Evolutionary conservation across 2,888 invertebrate genomes (phyloP).

Genomic region (Cryptocephalus moraei): DNA sequence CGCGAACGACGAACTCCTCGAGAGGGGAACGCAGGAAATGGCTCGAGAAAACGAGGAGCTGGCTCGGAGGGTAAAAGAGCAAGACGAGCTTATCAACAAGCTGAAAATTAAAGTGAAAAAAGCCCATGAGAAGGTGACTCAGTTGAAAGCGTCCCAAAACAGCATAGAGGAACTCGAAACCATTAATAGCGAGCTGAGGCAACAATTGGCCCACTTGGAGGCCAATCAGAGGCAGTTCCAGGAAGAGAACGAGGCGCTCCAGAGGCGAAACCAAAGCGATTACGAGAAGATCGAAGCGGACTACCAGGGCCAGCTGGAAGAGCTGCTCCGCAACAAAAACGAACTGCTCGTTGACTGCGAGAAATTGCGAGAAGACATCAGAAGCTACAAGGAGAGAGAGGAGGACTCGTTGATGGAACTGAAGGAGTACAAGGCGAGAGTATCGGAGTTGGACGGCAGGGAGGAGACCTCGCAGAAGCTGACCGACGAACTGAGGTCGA

Average conservation of each 20-base stretch:
- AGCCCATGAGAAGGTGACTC: conserved; percentile 19
- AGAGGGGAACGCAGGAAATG: conserved; percentile 47
- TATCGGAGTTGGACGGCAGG: background rate
- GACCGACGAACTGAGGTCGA: background rate
- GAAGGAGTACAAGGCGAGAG: conserved; percentile 13
- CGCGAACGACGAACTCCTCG: conserved; percentile 52
- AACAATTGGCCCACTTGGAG: conserved; percentile 40
- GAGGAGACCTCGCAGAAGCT: background rate
- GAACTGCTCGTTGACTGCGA: conserved; percentile 31
- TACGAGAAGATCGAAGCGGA: conserved; percentile 43
- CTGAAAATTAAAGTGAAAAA: conserved; percentile 22
- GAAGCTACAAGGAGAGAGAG: conserved; percentile 19
- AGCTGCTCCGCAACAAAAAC: conserved; percentile 30
- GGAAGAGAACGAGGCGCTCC: conserved; percentile 34
- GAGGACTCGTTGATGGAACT: conserved; percentile 15
- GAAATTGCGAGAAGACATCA: conserved; percentile 37
- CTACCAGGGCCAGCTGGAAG: conserved; percentile 36
- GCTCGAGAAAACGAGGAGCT: conserved; percentile 21
- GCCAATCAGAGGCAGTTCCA: conserved; percentile 39
- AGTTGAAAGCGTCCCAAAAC: conserved; percentile 17
- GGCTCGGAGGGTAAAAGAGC: conserved; percentile 17
- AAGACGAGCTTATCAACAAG: conserved; percentile 19
- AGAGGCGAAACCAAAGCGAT: conserved; percentile 36
- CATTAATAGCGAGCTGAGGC: conserved; percentile 40
- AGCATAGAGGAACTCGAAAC: conserved; percentile 34